Evolutionary conservation across 2,888 invertebrate species (phyloP).

Genomic region (Prenolepis imparis): DNA sequence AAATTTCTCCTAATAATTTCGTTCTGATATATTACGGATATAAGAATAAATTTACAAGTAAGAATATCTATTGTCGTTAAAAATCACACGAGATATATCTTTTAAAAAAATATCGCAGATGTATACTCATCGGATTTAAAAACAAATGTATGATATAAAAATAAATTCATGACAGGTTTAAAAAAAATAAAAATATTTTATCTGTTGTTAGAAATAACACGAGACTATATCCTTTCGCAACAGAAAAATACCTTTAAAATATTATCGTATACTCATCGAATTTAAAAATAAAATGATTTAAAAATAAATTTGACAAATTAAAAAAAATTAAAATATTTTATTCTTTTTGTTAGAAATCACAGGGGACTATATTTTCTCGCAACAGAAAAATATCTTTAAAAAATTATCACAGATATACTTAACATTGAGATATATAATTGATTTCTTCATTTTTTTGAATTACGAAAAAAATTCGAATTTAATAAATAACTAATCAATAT

Average conservation of each 20-base stretch:
- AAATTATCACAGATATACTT: not conserved
- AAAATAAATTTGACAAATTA: too few species aligned
- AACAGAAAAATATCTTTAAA: not conserved
- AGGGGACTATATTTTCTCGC: too few species aligned
- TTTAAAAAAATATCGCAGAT: not conserved
- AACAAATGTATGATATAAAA: not conserved
- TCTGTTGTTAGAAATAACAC: not conserved
- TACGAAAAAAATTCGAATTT: not conserved
- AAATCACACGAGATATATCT: too few species aligned
- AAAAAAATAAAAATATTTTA: not conserved
- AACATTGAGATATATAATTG: not conserved
- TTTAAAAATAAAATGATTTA: too few species aligned
- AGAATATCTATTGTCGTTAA: not conserved
- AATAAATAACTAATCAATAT: not conserved
- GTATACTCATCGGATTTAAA: not conserved
- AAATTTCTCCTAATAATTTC: not conserved
- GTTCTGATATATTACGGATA: not conserved
- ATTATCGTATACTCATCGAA: too few species aligned
- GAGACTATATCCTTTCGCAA: not conserved
- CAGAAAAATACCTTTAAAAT: too few species aligned
- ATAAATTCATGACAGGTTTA: not conserved
- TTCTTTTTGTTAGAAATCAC: too few species aligned
- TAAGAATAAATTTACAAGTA: not conserved
- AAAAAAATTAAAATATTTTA: too few species aligned
- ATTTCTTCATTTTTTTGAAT: not conserved